Base-by-base conservation (phyloP, 1,140 invertebrate genomes). In the Steinernema feltiae region DNA sequence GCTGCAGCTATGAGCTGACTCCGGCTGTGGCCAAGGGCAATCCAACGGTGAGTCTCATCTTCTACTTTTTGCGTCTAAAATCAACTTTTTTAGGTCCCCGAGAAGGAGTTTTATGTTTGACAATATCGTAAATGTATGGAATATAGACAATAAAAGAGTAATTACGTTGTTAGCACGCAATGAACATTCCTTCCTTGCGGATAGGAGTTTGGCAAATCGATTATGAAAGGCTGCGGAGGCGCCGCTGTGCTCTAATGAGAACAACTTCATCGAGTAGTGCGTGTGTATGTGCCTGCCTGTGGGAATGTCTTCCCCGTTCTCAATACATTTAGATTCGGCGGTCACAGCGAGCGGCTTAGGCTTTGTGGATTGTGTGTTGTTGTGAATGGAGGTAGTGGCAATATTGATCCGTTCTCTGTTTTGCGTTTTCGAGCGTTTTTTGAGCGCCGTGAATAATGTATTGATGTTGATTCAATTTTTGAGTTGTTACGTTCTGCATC, bases 81-180 rank as follows among this genome's bases (percentile, higher is more conserved):
- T 15, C 24, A 63, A 15, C 53, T 27, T 63, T 63, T 63, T 63
- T 63, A 63, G 53, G 53, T 63, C 24, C 53, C 24, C 12, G 53
- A 63, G 24, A 63, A 63, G 24, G 53, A 63, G 24, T 63, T 63
- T 27, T 63, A 63, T 27, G 53, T 63, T 15, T 63, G 24, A 63
- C 12, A 18, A 41, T 7, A 15, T 63, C 12, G 53, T 63, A 15
- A n/a, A 27, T 63, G 53, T 63, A 63, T 63, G 53, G n/a, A n/a
- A n/a, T 63, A 63, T 63, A 63, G 24, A 63, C 53, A 63, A 63
- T 63, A 63, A 63, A 63, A 27, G 53, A 63, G 24, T 63, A 63
- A 63, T 63, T 63, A 63, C 53, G 24, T 63, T 27, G 2, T 21
- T 7, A 27, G 24, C 53, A 63, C 53, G 53, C 53, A 21, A 63